These are phyloP conservation scores for Cydia strobilella DNA, from an alignment of 1,140 invertebrate species.

Conservation along the genomic window DNA sequence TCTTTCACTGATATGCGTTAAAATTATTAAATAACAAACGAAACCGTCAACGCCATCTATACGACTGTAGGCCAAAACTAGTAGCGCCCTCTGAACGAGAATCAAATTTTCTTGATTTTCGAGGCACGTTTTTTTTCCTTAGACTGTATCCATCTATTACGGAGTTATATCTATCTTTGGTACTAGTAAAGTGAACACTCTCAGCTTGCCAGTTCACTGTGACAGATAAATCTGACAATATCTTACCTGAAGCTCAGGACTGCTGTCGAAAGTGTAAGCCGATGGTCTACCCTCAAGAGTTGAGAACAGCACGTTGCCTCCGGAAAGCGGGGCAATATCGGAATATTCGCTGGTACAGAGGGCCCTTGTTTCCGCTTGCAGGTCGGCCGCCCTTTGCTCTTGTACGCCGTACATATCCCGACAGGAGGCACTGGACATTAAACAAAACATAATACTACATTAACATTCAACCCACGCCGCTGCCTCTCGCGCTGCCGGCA, in stretches of 20 bases:
- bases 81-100: no score
- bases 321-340: conserved; percentile 97
- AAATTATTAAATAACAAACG: no score
- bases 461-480: no score
- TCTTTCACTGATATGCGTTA: no score
- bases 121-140: no score
- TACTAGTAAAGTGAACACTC: not conserved
- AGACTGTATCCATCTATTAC: no score
- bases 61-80: no score
- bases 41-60: no score
- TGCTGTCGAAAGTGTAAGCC: conserved; percentile 94
- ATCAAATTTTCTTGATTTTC: no score
- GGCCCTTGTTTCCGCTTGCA: conserved; percentile 91
- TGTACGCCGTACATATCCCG: conserved; percentile 93
- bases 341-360: conserved; percentile 98
- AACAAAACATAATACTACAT: conserved; percentile 37
- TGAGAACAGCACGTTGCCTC: conserved; percentile 97
- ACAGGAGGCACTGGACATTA: conserved; percentile 88
- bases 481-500: no score
- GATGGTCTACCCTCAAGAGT: conserved; percentile 97
- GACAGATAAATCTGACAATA: no score
- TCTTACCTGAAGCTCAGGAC: conserved; percentile 90
- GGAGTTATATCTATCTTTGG: no score
- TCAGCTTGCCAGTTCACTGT: not conserved
- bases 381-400: conserved; percentile 85